phyloP scores from a whole-genome alignment of 2,113 vertebrate species.

The Petromus typicus region DNA sequence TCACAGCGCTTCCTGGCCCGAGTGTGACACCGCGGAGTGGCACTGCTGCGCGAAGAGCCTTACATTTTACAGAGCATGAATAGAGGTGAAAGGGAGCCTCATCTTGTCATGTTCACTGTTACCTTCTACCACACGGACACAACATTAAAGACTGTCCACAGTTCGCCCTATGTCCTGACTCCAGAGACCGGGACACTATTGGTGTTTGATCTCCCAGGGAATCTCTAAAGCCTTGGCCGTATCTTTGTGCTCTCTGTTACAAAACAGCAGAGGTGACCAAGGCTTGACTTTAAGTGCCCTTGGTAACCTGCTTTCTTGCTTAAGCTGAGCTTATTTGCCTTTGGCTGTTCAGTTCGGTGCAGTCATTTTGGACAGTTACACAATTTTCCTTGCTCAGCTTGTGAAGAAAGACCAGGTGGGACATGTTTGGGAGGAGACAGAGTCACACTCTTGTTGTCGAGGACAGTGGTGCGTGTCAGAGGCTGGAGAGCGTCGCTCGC shows the following conservation, averaged over 20 bases:
- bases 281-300: slow-evolving; percentile 53
- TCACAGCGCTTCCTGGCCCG: slow-evolving; percentile 98
- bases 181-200: not conserved
- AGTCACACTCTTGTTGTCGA: slow-evolving; percentile 84
- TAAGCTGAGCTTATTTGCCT: slow-evolving; percentile 63
- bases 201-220: not conserved
- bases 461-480: slow-evolving; percentile 85
- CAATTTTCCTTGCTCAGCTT: slow-evolving; percentile 64
- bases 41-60: slow-evolving; percentile 97
- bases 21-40: slow-evolving; percentile 99
- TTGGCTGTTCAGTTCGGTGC: slow-evolving; percentile 13
- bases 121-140: not conserved
- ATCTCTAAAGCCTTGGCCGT: not conserved
- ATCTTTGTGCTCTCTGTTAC: slow-evolving; percentile 33
- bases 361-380: slow-evolving; percentile 63
- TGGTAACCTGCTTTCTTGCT: not conserved
- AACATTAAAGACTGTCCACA: not conserved
- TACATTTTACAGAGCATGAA: not conserved
- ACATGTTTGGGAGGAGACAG: slow-evolving; percentile 64
- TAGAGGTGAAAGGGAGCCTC: not conserved
- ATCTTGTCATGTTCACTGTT: not conserved
- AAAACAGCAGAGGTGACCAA: slow-evolving; percentile 59
- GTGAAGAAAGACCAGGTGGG: slow-evolving; percentile 59
- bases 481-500: slow-evolving; percentile 88
- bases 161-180: not conserved